Evolutionary conservation across 1,140 invertebrate genomes (phyloP), one percentile per base, ranked within the genome.

Genomic region (Archivesica marissinica): DNA sequence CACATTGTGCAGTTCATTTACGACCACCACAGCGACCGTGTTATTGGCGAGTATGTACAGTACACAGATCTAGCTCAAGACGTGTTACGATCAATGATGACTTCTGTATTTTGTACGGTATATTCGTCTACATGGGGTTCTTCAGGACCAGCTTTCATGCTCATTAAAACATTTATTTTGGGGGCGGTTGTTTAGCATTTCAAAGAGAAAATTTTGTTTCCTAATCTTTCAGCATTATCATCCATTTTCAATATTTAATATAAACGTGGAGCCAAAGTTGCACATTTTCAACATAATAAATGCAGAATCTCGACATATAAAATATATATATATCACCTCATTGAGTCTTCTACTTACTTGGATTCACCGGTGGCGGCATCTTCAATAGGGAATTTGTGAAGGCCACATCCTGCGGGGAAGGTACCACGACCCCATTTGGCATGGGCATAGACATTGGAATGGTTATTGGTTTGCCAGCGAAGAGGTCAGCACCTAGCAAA

Each of bases 401-500:
- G 9, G 30, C 56, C 17, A 59, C 38, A 72, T 72, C 68, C 68
- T 72, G 68, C 6, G 68, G 68, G 20, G 28, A 44, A n/a, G 52
- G 64, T 17, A 50, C 33, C 61, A 54, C 64, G 72, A 70, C 47
- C 17, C 41, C 59, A 41, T 38, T 64, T 68, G 56, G 35, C 75
- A 52, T 50, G 56, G 70, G 59, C 23, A 76, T 30, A 47, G 56
- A 72, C 39, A 87, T 78, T 56, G 64, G 50, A 6, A 66, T 38
- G 17, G 74, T 56, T 25, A 83, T 30, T 17, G 68, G 56, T 35
- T 76, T 52, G 23, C 56, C 79, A 7, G 56, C 59, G 75, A 61
- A 80, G 23, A 78, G 30, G 39, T 77, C 52, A 38, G 56, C 68
- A 72, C 68, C 68, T 72, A 30, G 39, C 68, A 72, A 72, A 72